Percentiles rank a stretch among this genome's conserved stretches.
Evolutionary conservation across 2,888 invertebrate genomes (phyloP).

Genomic region (Hirtodrosophila trivittata): DNA sequence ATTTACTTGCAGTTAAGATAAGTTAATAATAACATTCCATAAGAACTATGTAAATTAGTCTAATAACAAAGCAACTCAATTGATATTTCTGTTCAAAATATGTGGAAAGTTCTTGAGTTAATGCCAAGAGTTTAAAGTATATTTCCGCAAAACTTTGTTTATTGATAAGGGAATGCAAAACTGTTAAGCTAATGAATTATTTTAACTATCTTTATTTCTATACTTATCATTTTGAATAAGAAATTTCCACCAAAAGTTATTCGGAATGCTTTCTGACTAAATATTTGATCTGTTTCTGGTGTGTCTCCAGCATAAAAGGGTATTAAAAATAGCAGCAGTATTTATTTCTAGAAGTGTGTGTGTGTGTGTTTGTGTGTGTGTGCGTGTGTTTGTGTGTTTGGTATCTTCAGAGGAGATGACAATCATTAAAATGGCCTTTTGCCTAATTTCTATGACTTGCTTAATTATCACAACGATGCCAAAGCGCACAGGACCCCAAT

Average conservation of each 20-base stretch:
- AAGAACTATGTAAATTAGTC: neutral
- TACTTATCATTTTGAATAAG: too few species aligned
- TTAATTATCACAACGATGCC: conserved; percentile 72
- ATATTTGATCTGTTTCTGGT: conserved; percentile 3
- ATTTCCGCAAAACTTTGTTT: too few species aligned
- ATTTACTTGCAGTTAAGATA: conserved; percentile 3
- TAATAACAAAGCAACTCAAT: neutral
- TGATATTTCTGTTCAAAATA: too few species aligned
- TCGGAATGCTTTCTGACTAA: conserved; percentile 22
- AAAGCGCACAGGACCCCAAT: conserved; percentile 17
- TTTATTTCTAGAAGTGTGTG: conserved; percentile 4
- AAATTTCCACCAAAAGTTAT: conserved; percentile 5
- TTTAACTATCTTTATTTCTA: too few species aligned
- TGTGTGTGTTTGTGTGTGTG: conserved; percentile 22
- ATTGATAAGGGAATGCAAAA: neutral
- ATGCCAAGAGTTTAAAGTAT: too few species aligned
- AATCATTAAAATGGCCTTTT: conserved; percentile 79
- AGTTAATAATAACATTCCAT: conserved; percentile 2
- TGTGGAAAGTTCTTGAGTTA: too few species aligned
- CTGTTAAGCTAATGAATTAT: too few species aligned
- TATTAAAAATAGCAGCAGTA: conserved; percentile 32
- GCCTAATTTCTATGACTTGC: conserved; percentile 80
- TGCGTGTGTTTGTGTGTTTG: conserved; percentile 1
- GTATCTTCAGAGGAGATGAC: conserved; percentile 58
- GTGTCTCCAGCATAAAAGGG: conserved; percentile 57